These are phyloP conservation scores for Fukomys damarensis DNA, from an alignment of 2,113 vertebrate species.

Conservation along the genomic window DNA sequence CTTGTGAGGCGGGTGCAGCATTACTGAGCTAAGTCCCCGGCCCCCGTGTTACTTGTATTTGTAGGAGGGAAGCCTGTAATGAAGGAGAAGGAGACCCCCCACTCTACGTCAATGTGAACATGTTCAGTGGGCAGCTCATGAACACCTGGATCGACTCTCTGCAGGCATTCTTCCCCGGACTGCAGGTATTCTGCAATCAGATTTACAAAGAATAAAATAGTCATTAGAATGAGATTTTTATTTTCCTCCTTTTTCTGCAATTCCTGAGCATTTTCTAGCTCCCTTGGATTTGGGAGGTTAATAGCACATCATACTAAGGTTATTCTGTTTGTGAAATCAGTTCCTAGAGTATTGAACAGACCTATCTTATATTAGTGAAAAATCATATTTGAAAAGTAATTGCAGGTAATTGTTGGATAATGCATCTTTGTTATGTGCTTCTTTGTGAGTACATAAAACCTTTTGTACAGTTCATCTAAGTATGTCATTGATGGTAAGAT, in stretches of 20 bases:
- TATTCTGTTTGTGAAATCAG: not conserved
- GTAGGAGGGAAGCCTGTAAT: slow-evolving; percentile 95
- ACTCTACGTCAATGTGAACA: slow-evolving; percentile 98
- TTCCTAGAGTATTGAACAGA: not conserved
- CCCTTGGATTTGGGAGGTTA: not conserved
- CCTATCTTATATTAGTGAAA: not conserved
- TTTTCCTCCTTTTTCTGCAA: not conserved
- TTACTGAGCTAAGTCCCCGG: too few species aligned
- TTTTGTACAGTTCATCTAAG: not conserved
- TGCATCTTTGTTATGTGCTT: not conserved
- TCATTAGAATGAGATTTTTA: not conserved
- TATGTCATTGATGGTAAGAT: not conserved
- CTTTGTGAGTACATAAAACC: not conserved
- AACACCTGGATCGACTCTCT: slow-evolving; percentile 99
- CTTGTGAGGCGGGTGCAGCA: too few species aligned
- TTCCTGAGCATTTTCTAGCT: not conserved
- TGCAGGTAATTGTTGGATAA: not conserved
- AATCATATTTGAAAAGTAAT: not conserved
- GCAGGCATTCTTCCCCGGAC: slow-evolving; percentile 98
- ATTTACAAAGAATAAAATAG: not conserved
- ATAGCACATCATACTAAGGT: not conserved
- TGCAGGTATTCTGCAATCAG: slow-evolving; percentile 89
- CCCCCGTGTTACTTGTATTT: not conserved
- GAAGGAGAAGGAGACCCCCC: slow-evolving; percentile 98
- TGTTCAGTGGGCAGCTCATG: slow-evolving; percentile 98